Conservation (phyloP, 2,113 vertebrate genomes). For the Anhinga anhinga region DNA sequence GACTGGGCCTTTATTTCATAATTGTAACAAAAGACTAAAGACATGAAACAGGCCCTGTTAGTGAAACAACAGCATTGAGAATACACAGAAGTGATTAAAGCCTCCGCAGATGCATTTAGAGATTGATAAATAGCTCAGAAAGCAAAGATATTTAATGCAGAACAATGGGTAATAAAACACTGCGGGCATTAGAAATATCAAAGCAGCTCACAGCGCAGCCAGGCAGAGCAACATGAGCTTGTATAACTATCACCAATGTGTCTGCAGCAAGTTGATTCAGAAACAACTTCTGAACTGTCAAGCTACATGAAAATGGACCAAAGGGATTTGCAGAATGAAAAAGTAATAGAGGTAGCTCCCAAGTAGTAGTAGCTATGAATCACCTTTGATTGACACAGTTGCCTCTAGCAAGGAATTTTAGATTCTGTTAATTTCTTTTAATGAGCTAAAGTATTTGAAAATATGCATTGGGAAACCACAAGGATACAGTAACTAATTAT, state of each 20-base stretch:
- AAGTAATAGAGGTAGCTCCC: neutral
- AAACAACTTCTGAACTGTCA: neutral
- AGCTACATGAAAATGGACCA: neutral
- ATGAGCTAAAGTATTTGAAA: neutral
- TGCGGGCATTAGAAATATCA: neutral
- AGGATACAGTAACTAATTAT: neutral
- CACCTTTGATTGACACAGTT: neutral
- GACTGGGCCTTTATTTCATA: neutral
- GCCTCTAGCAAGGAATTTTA: neutral
- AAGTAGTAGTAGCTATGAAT: neutral
- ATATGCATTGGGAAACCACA: neutral
- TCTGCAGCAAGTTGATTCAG: neutral
- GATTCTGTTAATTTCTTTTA: constrained; percentile 19
- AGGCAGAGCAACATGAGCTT: neutral
- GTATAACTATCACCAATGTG: neutral
- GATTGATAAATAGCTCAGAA: neutral
- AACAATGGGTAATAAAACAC: neutral
- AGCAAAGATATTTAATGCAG: neutral
- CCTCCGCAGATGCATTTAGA: neutral
- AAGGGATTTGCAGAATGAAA: neutral
- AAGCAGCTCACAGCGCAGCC: neutral
- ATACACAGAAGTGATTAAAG: neutral
- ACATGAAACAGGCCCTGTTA: neutral
- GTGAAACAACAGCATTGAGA: neutral
- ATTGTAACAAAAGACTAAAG: neutral